phyloP scores from a whole-genome alignment of 2,888 invertebrate genomes.

The Sinotaia quadrata region DNA sequence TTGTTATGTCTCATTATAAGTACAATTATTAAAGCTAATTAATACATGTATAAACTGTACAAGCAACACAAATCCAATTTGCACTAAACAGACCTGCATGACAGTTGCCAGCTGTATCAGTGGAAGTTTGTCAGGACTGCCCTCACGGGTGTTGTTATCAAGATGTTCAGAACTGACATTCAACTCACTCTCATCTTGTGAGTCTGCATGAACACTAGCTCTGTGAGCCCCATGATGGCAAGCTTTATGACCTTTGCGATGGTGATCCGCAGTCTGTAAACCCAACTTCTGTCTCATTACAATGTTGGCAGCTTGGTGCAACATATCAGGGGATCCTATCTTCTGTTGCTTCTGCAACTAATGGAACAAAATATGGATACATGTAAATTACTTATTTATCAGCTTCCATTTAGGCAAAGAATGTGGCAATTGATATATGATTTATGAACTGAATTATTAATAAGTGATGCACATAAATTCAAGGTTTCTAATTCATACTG shows the following conservation, averaged over 20 bases:
- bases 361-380: neutral
- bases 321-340: slow-evolving; percentile 43
- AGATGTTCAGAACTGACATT: slow-evolving; percentile 19
- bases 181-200: slow-evolving; percentile 27
- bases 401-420: no score
- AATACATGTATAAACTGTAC: no score
- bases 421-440: no score
- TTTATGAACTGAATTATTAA: no score
- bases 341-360: slow-evolving; percentile 42
- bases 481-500: no score
- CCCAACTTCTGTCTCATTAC: slow-evolving; percentile 36
- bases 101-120: slow-evolving; percentile 24
- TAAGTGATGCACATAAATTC: no score
- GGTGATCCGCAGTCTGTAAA: slow-evolving; percentile 11
- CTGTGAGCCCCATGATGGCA: no score
- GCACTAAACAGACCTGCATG: slow-evolving; percentile 19
- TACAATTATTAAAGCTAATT: no score
- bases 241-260: no score
- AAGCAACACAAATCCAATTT: no score
- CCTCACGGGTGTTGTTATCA: neutral
- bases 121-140: neutral
- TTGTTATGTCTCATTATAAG: no score
- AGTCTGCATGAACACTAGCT: slow-evolving; percentile 7
- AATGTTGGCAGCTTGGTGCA: slow-evolving; percentile 44
- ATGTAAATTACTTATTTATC: no score